Evolutionary conservation across 2,888 invertebrate genomes (phyloP), one percentile per base, ranked within the genome.

Genomic region (Luperina testacea): DNA sequence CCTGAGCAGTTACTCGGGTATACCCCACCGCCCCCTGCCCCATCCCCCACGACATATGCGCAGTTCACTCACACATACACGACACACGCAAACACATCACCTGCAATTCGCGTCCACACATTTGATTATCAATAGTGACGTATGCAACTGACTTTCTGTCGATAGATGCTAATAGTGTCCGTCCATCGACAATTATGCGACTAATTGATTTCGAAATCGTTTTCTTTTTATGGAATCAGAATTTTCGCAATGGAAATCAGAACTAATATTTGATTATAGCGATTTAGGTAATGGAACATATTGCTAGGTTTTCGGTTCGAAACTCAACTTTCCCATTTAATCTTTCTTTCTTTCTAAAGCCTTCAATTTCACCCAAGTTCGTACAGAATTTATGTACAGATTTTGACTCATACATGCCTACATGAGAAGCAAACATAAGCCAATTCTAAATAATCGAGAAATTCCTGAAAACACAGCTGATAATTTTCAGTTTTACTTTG

Each of bases 1-100:
- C 95, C 94, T 94, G 95, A 96, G 96, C 96, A 95, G 96, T 96
- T 95, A 95, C 94, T 95, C 93, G 91, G 89, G 91, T 91, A 89
- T 88, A 90, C 90, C 92, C 93, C 92, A 88, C 85, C 90, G 84
- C 88, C 88, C 84, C 87, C 88, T 84, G 81, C 85, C 88, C 85
- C 75, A 59, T 78, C 86, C 87, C 91, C 89, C 87, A 83, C 90
- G 89, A 94, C 95, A 96, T 96, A 96, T 96, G 96, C 95, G 95
- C 95, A 95, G 93, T 93, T 91, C 84, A 89, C 91, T 81, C 92
- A 92, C 94, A 93, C 93, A 92, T 91, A 88, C 88, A 91, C 80
- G 89, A 86, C 86, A 83, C 87, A 89, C 89, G 84, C 89, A 87
- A 78, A 85, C 84, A 83, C 90, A 89, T 88, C 91, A 94, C 94